phyloP scores from a whole-genome alignment of 2,888 invertebrate species.

The Drosophila ezoana region DNA sequence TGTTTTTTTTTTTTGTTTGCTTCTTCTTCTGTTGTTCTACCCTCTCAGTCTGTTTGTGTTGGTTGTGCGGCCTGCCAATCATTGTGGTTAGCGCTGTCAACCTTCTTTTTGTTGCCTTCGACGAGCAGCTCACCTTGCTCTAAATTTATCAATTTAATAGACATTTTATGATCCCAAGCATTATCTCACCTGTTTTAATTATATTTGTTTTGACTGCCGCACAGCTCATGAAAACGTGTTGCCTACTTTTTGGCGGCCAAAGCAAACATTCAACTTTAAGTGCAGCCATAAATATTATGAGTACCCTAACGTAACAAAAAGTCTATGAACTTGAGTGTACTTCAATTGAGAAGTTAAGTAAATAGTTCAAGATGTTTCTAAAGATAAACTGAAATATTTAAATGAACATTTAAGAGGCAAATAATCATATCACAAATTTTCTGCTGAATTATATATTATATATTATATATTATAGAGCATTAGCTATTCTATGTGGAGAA shows the following conservation, averaged over 20 bases:
- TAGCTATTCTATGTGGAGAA: neutral
- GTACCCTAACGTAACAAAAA: conserved; percentile 24
- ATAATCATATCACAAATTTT: too few relatives aligned
- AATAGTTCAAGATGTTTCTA: too few relatives aligned
- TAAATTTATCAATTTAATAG: conserved; percentile 57
- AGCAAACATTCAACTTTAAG: conserved; percentile 65
- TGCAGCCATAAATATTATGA: conserved; percentile 60
- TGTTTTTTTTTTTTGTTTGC: conserved; percentile 21
- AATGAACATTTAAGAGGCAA: too few relatives aligned
- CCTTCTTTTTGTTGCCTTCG: neutral
- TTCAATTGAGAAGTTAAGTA: too few relatives aligned
- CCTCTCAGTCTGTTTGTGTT: neutral
- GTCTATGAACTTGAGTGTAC: too few relatives aligned
- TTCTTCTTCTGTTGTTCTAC: neutral
- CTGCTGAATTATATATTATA: too few relatives aligned
- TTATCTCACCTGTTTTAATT: conserved; percentile 64
- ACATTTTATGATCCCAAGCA: conserved; percentile 23
- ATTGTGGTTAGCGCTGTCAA: conserved; percentile 38
- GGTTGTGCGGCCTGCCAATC: conserved; percentile 36
- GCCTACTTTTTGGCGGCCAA: conserved; percentile 52
- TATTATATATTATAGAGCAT: conserved; percentile 32
- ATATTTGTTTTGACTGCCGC: conserved; percentile 53
- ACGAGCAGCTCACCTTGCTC: conserved; percentile 8
- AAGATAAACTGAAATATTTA: too few relatives aligned
- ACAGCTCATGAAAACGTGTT: conserved; percentile 60